Evolutionary conservation across 2,113 vertebrate species (phyloP).

Genomic region (Phrynocephalus versicolor): DNA sequence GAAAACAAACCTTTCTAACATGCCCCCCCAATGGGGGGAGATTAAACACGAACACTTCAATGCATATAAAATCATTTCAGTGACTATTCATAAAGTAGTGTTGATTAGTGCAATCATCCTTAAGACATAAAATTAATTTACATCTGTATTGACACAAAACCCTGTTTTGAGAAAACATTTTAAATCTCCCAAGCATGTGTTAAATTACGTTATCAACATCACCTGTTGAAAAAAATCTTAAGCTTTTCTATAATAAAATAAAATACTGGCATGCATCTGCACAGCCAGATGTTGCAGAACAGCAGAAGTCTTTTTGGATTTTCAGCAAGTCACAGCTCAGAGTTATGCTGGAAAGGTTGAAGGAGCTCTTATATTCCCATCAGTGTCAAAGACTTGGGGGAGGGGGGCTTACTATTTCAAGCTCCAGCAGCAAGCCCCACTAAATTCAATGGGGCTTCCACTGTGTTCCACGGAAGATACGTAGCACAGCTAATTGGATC

Average conservation of each 20-base stretch:
- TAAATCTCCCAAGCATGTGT: background rate
- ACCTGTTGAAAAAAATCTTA: background rate
- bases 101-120: background rate
- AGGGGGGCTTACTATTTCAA: background rate
- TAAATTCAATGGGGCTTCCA: background rate
- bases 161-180: background rate
- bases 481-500: background rate
- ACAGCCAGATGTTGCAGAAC: background rate
- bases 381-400: background rate
- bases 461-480: background rate
- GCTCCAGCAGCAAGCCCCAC: background rate
- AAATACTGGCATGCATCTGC: background rate
- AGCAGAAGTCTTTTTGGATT: background rate
- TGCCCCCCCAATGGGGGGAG: no score
- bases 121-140: background rate
- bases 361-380: background rate
- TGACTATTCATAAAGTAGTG: background rate
- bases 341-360: background rate
- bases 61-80: background rate
- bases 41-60: no score
- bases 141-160: background rate
- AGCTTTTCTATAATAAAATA: background rate
- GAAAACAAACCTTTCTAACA: no score
- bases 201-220: no score
- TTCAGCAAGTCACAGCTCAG: background rate